Evolutionary conservation across 2,888 invertebrate species (phyloP).

Genomic region (Trimorus sp.): DNA sequence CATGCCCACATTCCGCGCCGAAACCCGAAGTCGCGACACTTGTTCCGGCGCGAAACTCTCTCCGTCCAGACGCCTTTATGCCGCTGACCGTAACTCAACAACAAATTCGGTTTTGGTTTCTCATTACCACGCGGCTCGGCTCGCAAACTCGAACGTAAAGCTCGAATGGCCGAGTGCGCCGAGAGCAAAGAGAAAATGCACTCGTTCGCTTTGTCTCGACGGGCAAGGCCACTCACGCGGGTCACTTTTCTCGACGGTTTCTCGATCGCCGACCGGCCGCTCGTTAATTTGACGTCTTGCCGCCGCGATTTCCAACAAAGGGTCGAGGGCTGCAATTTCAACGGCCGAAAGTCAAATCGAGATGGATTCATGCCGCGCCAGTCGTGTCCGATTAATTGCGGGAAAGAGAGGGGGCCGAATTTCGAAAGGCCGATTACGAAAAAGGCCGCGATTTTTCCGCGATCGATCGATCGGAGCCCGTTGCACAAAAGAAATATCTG

Average conservation of each 20-base stretch:
- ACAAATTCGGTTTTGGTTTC: conserved; percentile 1
- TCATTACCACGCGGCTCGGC: conserved; percentile 13
- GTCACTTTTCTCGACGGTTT: conserved; percentile 43
- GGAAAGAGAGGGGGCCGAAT: too few species aligned
- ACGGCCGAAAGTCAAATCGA: too few species aligned
- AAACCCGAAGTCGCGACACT: too few species aligned
- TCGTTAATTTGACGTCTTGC: conserved; percentile 43
- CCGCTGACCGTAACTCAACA: conserved; percentile 8
- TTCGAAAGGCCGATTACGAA: too few species aligned
- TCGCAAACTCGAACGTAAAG: conserved; percentile 20
- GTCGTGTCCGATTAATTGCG: too few species aligned
- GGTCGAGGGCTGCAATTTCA: too few species aligned
- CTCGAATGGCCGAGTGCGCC: not conserved
- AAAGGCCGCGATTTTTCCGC: too few species aligned
- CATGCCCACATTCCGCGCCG: too few species aligned
- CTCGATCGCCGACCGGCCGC: conserved; percentile 28
- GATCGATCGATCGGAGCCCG: too few species aligned
- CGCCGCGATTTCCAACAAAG: too few species aligned
- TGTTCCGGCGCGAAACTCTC: not conserved
- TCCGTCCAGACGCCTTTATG: conserved; percentile 14
- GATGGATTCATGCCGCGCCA: too few species aligned
- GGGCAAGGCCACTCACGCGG: conserved; percentile 30
- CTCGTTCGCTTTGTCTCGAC: conserved; percentile 37
- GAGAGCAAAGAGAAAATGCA: conserved; percentile 27
- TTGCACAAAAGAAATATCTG: too few species aligned